These are phyloP conservation scores for Chionoecetes opilio DNA, from an alignment of 1,140 invertebrate species.

Conservation along the genomic window DNA sequence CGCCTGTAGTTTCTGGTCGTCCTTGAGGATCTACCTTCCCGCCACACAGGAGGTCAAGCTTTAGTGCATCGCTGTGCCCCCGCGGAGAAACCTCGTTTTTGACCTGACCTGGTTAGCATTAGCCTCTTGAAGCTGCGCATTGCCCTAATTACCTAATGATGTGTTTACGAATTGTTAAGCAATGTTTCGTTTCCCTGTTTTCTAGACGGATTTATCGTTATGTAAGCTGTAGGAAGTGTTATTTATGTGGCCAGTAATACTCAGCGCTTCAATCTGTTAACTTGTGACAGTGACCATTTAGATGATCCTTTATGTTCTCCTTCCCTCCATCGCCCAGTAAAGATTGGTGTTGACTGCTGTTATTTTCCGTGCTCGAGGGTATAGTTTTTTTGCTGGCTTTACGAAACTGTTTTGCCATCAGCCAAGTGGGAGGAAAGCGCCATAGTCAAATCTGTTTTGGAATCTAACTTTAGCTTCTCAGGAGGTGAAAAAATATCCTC, in stretches of 20 bases:
- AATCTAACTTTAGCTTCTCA: constrained; percentile 3
- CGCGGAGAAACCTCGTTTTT: constrained; percentile 6
- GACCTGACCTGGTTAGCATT: neutral
- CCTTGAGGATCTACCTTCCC: neutral
- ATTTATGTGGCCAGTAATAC: constrained; percentile 2
- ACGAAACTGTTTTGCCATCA: neutral
- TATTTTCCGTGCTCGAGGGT: neutral
- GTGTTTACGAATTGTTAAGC: neutral
- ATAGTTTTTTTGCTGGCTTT: constrained; percentile 15
- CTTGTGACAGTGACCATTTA: constrained; percentile 1
- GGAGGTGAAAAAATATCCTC: constrained; percentile 27
- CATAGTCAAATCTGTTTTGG: neutral
- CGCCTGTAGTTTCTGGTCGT: neutral
- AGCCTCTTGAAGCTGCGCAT: neutral
- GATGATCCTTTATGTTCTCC: neutral
- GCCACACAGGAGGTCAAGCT: neutral
- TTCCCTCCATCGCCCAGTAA: neutral
- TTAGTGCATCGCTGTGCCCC: no score
- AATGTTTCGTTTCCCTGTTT: neutral
- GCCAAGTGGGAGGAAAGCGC: neutral
- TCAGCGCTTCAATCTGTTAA: neutral
- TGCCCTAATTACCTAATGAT: neutral
- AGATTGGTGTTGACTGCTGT: neutral
- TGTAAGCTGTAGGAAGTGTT: neutral
- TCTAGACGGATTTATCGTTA: neutral